Percentiles rank a stretch among this genome's conserved stretches.
phyloP scores from a whole-genome alignment of 2,888 invertebrate genomes.

The Furcula furcula region DNA sequence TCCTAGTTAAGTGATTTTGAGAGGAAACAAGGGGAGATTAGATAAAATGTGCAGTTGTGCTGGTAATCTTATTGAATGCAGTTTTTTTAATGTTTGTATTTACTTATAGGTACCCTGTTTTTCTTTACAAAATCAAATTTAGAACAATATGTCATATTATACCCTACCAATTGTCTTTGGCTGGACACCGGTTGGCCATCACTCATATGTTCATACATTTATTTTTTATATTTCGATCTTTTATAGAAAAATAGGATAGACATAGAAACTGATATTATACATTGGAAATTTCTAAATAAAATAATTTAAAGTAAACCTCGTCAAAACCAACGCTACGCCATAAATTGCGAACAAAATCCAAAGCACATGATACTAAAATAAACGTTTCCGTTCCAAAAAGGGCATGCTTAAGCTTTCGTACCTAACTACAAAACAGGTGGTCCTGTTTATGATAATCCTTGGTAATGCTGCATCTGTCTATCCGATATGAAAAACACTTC shows the following conservation, averaged over 20 bases:
- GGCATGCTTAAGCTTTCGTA: conserved; percentile 44
- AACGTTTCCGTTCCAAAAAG: conserved; percentile 63
- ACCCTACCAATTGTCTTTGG: no score
- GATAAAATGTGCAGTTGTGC: conserved; percentile 35
- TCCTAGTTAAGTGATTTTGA: conserved; percentile 38
- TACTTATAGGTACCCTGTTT: no score
- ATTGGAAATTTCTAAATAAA: no score
- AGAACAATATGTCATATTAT: no score
- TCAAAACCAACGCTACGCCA: conserved; percentile 22
- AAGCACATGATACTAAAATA: conserved; percentile 40
- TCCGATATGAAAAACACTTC: conserved; percentile 56
- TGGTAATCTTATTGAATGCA: conserved; percentile 39
- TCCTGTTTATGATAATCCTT: conserved; percentile 70
- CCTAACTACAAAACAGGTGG: conserved; percentile 69
- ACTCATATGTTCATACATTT: no score
- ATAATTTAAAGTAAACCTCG: conserved; percentile 2
- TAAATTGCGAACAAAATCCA: conserved; percentile 32
- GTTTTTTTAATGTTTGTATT: not conserved
- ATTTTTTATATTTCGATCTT: no score
- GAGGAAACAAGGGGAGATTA: conserved; percentile 53
- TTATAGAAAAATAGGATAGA: no score
- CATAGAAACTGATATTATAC: no score
- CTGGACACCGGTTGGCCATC: no score
- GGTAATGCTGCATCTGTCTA: conserved; percentile 61
- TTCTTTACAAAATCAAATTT: no score